phyloP scores from a whole-genome alignment of 1,140 invertebrate species.

The Ostrea edulis region DNA sequence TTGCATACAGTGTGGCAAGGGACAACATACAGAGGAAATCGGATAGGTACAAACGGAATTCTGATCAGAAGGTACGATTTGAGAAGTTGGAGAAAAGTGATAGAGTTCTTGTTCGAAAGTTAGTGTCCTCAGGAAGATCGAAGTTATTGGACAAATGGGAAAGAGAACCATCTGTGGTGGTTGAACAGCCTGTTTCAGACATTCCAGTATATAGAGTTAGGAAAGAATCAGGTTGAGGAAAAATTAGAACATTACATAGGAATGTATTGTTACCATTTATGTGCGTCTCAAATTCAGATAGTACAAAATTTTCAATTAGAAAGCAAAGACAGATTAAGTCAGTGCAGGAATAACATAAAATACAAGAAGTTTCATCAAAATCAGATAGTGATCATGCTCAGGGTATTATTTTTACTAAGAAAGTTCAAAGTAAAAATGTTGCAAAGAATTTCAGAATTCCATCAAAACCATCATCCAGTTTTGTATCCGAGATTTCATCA shows the following conservation, averaged over 20 bases:
- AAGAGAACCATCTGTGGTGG: not conserved
- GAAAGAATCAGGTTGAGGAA: not conserved
- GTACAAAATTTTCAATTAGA: too few species aligned
- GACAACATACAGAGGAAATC: too few species aligned
- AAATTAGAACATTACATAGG: not conserved
- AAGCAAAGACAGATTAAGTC: too few species aligned
- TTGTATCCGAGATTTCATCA: too few species aligned
- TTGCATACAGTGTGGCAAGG: too few species aligned
- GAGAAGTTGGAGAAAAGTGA: not conserved
- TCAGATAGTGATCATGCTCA: not conserved
- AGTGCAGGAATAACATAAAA: not conserved
- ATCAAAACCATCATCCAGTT: too few species aligned
- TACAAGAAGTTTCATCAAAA: not conserved
- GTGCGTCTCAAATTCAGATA: too few species aligned
- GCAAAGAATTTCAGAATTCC: too few species aligned
- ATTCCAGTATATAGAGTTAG: not conserved
- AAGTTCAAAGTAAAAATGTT: not conserved
- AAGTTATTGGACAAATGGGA: not conserved
- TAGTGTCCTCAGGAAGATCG: not conserved
- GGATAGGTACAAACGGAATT: too few species aligned
- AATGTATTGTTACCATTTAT: not conserved
- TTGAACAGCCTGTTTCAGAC: not conserved
- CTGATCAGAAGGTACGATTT: not conserved
- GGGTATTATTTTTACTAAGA: not conserved
- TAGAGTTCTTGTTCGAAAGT: not conserved